Evolutionary conservation across 2,113 vertebrate genomes (phyloP).

Genomic region (Salvelinus sp.): DNA sequence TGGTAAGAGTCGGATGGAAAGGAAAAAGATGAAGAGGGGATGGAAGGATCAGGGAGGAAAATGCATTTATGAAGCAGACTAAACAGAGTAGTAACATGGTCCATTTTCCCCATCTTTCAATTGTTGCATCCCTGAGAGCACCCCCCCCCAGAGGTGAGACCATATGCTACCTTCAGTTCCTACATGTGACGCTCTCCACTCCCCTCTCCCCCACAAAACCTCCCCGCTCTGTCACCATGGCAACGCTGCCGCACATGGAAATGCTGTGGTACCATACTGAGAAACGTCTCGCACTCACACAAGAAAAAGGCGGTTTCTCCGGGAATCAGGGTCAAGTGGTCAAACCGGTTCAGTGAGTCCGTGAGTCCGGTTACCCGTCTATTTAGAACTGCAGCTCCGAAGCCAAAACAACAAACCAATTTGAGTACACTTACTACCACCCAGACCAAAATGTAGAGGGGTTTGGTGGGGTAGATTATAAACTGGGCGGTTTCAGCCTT

Average conservation of each 20-base stretch:
- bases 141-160: slow-evolving; percentile 15
- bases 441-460: too few species aligned
- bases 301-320: background rate
- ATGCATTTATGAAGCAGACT: background rate
- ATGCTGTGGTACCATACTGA: slow-evolving; percentile 8
- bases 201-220: background rate
- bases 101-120: background rate
- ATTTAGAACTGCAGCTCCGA: background rate
- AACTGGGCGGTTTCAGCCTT: background rate
- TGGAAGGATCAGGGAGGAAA: background rate
- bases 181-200: background rate
- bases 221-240: slow-evolving; percentile 43
- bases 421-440: too few species aligned
- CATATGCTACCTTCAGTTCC: too few species aligned
- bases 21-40: background rate
- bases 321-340: background rate
- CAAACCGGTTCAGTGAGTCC: background rate
- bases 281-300: background rate
- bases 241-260: slow-evolving; percentile 39
- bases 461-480: too few species aligned
- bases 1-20: background rate
- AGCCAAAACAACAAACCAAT: too few species aligned
- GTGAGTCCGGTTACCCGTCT: too few species aligned
- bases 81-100: background rate
- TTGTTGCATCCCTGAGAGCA: background rate